Percentiles rank a stretch among this genome's conserved stretches.
These are phyloP conservation scores for Incurvaria masculella DNA, from an alignment of 2,888 invertebrate species.

Conservation along the genomic window DNA sequence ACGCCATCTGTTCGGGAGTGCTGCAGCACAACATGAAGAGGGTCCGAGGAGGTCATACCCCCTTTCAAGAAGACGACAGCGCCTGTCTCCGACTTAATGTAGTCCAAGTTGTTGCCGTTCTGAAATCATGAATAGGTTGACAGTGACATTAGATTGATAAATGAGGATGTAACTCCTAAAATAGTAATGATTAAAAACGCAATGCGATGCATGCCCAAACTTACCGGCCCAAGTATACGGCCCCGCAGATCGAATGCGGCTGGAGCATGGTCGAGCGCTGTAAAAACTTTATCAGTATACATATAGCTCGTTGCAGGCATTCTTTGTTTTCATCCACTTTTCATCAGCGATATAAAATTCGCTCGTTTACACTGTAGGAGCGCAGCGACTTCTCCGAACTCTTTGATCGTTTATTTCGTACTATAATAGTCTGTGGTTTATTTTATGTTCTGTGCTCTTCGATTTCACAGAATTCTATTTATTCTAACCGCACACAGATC, in stretches of 20 bases:
- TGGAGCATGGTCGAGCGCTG: slow-evolving; percentile 75
- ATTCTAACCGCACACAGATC: too few species aligned
- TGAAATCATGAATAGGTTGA: slow-evolving; percentile 26
- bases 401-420: too few species aligned
- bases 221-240: slow-evolving; percentile 65
- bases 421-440: too few species aligned
- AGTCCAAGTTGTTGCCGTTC: slow-evolving; percentile 69
- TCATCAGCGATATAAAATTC: too few species aligned
- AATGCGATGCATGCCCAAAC: slow-evolving; percentile 19
- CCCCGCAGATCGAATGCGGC: slow-evolving; percentile 71
- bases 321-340: too few species aligned
- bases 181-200: slow-evolving; percentile 1
- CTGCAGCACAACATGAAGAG: slow-evolving; percentile 72
- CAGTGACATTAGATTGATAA: neutral
- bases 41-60: slow-evolving; percentile 62
- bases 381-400: too few species aligned
- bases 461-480: too few species aligned
- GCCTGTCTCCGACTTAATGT: slow-evolving; percentile 75
- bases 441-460: too few species aligned
- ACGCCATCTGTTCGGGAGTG: slow-evolving; percentile 68
- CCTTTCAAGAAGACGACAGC: slow-evolving; percentile 72
- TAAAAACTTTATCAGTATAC: slow-evolving; percentile 64
- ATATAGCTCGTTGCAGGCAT: too few species aligned
- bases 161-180: neutral
- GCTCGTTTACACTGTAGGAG: too few species aligned